A percentile compares a stretch with the other conserved stretches of the same genome.
These are phyloP conservation scores for Elegia similella DNA, from an alignment of 2,888 invertebrate genomes.

Conservation along the genomic window DNA sequence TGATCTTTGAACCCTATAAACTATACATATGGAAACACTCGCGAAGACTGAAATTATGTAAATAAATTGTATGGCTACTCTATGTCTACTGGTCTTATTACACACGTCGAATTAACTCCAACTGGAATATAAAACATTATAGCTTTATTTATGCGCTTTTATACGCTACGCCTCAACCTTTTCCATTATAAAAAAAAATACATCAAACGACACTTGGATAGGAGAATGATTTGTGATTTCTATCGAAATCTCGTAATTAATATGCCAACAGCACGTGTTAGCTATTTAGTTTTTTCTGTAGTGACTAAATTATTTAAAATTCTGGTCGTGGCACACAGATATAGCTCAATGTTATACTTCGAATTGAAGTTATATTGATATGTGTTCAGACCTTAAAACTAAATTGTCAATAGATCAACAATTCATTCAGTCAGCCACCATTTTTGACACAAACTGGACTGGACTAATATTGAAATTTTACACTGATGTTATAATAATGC, in stretches of 20 bases:
- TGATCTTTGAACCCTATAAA: constrained; percentile 4
- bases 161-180: too few relatives aligned
- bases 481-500: neutral
- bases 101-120: neutral
- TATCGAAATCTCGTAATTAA: too few relatives aligned
- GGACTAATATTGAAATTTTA: constrained; percentile 22
- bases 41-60: constrained; percentile 16
- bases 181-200: too few relatives aligned
- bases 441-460: constrained; percentile 42
- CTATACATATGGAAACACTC: constrained; percentile 4
- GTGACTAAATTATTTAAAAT: too few relatives aligned
- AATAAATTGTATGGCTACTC: constrained; percentile 18
- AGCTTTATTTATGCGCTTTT: neutral
- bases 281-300: too few relatives aligned
- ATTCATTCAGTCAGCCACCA: constrained; percentile 46
- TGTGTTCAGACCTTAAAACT: constrained; percentile 40
- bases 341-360: neutral
- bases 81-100: neutral
- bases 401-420: constrained; percentile 41
- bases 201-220: too few relatives aligned
- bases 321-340: too few relatives aligned
- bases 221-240: too few relatives aligned
- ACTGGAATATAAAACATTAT: neutral
- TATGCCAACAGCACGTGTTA: too few relatives aligned
- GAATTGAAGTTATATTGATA: neutral